Conservation (phyloP, 2,113 vertebrate species). For the Machaerirhynchus nigripectus region DNA sequence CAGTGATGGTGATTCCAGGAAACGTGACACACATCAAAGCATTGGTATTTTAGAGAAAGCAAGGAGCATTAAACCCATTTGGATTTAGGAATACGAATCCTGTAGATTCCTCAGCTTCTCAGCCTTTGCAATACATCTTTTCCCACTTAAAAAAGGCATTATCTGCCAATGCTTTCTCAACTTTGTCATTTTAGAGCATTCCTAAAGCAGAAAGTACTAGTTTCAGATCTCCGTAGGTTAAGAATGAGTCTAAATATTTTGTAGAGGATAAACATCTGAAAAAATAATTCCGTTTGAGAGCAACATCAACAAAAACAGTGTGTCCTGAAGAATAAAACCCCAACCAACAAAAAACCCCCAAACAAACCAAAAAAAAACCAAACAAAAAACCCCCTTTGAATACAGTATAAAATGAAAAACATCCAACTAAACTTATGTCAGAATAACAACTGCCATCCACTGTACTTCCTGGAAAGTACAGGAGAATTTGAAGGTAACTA, state of each 20-base stretch:
- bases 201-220: not conserved
- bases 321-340: not conserved
- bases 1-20: not conserved
- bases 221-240: not conserved
- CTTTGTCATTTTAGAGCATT: not conserved
- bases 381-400: not conserved
- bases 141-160: not conserved
- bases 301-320: not conserved
- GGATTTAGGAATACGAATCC: not conserved
- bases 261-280: not conserved
- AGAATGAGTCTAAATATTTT: not conserved
- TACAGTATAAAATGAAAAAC: not conserved
- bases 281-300: not conserved
- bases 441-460: not conserved
- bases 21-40: not conserved
- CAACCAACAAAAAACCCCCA: not conserved
- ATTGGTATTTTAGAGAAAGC: not conserved
- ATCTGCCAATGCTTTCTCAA: not conserved
- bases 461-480: not conserved
- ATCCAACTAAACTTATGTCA: not conserved
- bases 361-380: not conserved
- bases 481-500: not conserved
- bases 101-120: not conserved
- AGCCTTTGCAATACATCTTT: not conserved
- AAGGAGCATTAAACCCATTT: not conserved